Percentiles rank a stretch among this genome's conserved stretches.
Conservation (phyloP, 2,888 invertebrate species). For the Thecophora atra region DNA sequence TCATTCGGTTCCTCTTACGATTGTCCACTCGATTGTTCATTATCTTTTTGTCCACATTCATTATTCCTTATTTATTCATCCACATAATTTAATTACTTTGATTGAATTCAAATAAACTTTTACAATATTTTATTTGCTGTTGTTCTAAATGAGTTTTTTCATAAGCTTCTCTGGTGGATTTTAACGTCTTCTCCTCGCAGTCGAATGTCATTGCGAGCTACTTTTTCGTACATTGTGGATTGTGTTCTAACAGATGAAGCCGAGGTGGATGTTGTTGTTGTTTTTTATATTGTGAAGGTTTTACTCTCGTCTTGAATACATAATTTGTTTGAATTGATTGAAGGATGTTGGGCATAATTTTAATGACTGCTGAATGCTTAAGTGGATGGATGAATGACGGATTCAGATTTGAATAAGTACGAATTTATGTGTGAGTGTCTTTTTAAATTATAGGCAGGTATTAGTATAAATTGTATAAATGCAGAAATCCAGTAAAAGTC, state of each 20-base stretch:
- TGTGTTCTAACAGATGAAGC: background rate
- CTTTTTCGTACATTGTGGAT: background rate
- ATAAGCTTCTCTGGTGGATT: conserved; percentile 2
- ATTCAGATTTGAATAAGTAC: background rate
- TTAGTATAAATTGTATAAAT: too few species aligned
- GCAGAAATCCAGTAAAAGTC: too few species aligned
- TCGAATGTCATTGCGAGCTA: background rate
- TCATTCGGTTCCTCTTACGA: too few species aligned
- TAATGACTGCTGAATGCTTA: background rate
- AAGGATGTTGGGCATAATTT: conserved; percentile 31
- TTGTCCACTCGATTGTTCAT: background rate
- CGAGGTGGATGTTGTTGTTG: background rate
- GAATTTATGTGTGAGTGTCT: background rate
- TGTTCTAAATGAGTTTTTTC: conserved; percentile 20
- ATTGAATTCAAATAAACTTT: conserved; percentile 20
- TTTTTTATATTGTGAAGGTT: background rate
- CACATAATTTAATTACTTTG: too few species aligned
- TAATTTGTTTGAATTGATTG: conserved; percentile 35
- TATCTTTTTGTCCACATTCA: conserved; percentile 41
- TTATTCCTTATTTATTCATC: conserved; percentile 49
- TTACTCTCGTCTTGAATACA: conserved; percentile 27
- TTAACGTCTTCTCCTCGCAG: background rate
- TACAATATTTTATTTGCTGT: conserved; percentile 35
- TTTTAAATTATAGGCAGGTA: too few species aligned
- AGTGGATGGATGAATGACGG: background rate